phyloP scores from a whole-genome alignment of 2,797 vertebrate genomes.

The Halcyon smyrnensis region DNA sequence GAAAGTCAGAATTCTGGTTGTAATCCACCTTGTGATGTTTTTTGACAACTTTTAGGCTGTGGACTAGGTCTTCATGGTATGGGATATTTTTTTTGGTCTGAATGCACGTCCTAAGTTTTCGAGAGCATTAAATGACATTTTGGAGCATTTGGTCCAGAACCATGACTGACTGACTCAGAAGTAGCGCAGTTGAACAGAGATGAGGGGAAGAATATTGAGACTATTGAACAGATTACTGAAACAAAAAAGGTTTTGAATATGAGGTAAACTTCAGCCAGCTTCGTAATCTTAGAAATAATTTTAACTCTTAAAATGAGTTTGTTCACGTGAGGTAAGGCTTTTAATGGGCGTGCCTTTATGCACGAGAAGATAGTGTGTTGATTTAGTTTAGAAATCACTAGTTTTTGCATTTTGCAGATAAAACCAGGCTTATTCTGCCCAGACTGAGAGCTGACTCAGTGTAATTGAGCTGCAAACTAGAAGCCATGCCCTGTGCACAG shows the following conservation, averaged over 20 bases:
- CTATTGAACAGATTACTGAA: background rate
- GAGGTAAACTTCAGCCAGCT: background rate
- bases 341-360: background rate
- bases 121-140: background rate
- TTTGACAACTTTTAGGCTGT: background rate
- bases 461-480: background rate
- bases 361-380: background rate
- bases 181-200: background rate
- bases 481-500: background rate
- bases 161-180: background rate
- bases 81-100: background rate
- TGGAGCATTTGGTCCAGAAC: background rate
- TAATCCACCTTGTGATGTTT: background rate
- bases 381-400: background rate
- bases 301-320: background rate
- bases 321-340: background rate
- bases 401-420: conserved; percentile 39
- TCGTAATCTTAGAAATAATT: background rate
- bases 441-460: background rate
- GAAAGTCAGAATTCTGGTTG: rapidly evolving
- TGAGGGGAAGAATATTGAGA: background rate
- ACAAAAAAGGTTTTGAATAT: background rate
- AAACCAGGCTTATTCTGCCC: background rate
- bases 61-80: background rate
- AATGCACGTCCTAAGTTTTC: background rate